phyloP scores from a whole-genome alignment of 2,888 invertebrate species.

The Alcis repandata region DNA sequence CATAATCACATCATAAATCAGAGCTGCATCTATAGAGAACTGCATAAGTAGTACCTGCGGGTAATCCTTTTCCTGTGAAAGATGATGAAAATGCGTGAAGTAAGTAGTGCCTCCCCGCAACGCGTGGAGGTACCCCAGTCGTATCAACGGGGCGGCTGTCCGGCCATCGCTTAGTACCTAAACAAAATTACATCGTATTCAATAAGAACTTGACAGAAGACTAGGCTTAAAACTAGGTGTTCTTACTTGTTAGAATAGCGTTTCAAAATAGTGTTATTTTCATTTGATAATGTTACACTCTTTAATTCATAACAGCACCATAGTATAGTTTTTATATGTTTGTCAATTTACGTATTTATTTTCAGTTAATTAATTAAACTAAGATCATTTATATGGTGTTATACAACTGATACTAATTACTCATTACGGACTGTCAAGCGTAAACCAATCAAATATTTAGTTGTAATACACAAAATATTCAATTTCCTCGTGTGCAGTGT shows the following conservation, averaged over 20 bases:
- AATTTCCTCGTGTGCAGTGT: slow-evolving; percentile 22
- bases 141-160: slow-evolving; percentile 93
- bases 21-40: too few relatives aligned
- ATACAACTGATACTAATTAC: background rate
- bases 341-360: background rate
- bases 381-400: background rate
- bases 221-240: too few relatives aligned
- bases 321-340: too few relatives aligned
- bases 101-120: slow-evolving; percentile 92
- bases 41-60: slow-evolving; percentile 86
- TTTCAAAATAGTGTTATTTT: too few relatives aligned
- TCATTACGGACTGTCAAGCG: background rate
- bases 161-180: slow-evolving; percentile 96
- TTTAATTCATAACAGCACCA: too few relatives aligned
- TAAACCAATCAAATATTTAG: slow-evolving; percentile 7
- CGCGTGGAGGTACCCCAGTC: slow-evolving; percentile 93
- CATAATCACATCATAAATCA: too few relatives aligned
- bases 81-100: slow-evolving; percentile 95
- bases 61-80: slow-evolving; percentile 93
- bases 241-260: too few relatives aligned
- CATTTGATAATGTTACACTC: too few relatives aligned
- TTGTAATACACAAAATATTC: slow-evolving; percentile 18
- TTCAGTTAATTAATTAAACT: background rate
- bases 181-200: slow-evolving; percentile 9
- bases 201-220: too few relatives aligned